Percentiles rank a stretch among this genome's conserved stretches.
Evolutionary conservation across 2,888 invertebrate species (phyloP).

Genomic region (Drosophila koepferae): DNA sequence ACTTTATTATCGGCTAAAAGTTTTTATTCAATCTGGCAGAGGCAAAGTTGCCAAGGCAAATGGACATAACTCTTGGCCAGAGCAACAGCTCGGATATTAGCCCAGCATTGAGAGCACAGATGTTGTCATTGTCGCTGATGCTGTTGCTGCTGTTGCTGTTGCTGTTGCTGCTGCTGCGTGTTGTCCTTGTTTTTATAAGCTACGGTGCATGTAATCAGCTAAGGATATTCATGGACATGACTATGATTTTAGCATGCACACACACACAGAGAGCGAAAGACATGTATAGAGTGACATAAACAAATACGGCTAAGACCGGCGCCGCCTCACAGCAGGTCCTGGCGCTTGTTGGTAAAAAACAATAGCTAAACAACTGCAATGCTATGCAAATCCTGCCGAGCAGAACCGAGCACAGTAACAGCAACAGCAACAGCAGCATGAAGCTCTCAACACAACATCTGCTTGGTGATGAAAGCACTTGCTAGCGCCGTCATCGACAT

Average conservation of each 20-base stretch:
- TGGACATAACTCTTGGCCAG: constrained; percentile 1
- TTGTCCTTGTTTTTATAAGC: constrained; percentile 72
- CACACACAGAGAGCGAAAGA: constrained; percentile 9
- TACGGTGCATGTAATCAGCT: constrained; percentile 76
- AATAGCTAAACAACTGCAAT: constrained; percentile 60
- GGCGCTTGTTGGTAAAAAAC: constrained; percentile 37
- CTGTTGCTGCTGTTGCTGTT: constrained; percentile 17
- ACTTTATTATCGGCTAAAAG: constrained; percentile 18
- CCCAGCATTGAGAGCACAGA: constrained; percentile 58
- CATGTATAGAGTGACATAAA: constrained; percentile 9
- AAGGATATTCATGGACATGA: constrained; percentile 79
- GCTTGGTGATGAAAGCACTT: constrained; percentile 57
- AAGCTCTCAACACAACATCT: constrained; percentile 61
- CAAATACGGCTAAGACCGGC: constrained; percentile 36
- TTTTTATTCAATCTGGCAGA: constrained; percentile 29
- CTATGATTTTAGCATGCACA: constrained; percentile 70
- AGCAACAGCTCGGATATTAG: constrained; percentile 48
- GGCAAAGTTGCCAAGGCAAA: not conserved
- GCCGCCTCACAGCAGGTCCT: constrained; percentile 68
- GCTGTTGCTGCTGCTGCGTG: constrained; percentile 8
- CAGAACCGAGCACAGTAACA: not conserved
- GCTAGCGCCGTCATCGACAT: constrained; percentile 51
- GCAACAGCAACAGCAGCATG: constrained; percentile 39
- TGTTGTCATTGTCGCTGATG: constrained; percentile 62
- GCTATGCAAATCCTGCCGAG: constrained; percentile 68